Evolutionary conservation across 2,888 invertebrate genomes (phyloP).

Genomic region (Blastobasis lacticolella): DNA sequence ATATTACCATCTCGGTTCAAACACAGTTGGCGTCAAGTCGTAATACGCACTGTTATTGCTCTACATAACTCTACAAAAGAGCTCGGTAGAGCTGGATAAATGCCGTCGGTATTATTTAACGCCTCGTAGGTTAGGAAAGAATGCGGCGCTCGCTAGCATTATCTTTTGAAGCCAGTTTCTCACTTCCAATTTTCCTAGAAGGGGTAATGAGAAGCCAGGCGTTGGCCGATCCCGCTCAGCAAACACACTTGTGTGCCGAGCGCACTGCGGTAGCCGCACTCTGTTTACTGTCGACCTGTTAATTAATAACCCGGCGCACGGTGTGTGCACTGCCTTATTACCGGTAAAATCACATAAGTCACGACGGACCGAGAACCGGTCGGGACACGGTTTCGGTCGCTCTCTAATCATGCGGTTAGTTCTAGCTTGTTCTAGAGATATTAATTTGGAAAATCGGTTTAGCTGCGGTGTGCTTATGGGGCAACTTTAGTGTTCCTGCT

Average conservation of each 20-base stretch:
- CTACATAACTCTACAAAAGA: no score
- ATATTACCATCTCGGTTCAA: no score
- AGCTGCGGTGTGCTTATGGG: no score
- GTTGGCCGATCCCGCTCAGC: slow-evolving; percentile 48
- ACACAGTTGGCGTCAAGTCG: no score
- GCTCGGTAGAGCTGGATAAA: no score
- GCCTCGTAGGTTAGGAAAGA: slow-evolving; percentile 22
- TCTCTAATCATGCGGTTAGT: slow-evolving; percentile 53
- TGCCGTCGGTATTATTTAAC: no score
- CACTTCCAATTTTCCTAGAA: slow-evolving; percentile 69
- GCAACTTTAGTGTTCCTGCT: background rate
- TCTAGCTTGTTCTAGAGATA: no score
- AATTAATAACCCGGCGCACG: slow-evolving; percentile 70
- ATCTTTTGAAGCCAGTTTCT: slow-evolving; percentile 65
- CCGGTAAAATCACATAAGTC: slow-evolving; percentile 72
- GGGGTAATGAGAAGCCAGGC: slow-evolving; percentile 65
- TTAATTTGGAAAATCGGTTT: no score
- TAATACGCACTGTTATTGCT: no score
- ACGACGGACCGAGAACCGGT: slow-evolving; percentile 63
- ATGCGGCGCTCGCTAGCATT: slow-evolving; percentile 37
- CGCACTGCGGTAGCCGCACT: slow-evolving; percentile 66
- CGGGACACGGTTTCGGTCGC: slow-evolving; percentile 36
- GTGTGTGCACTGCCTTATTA: slow-evolving; percentile 73
- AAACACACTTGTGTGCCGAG: slow-evolving; percentile 62
- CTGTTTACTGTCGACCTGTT: slow-evolving; percentile 74